A percentile compares a stretch with the other conserved stretches of the same genome.
These are phyloP conservation scores for Mus caroli DNA, from an alignment of 2,797 vertebrate species.

Conservation along the genomic window DNA sequence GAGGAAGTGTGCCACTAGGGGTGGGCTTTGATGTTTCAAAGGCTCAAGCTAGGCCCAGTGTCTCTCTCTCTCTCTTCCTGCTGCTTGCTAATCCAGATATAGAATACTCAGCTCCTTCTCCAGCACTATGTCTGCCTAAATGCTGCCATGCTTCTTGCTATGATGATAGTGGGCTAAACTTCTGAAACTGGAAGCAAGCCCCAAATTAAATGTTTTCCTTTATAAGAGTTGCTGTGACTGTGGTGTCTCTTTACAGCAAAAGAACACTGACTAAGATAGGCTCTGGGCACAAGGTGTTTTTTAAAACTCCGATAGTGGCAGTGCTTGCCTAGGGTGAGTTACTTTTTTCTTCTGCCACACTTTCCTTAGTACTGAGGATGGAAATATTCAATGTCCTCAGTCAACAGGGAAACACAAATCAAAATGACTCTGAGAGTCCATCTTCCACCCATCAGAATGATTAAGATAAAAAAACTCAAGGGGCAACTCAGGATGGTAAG, in stretches of 20 bases:
- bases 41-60: not conserved
- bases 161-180: not conserved
- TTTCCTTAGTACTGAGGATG: slow-evolving; percentile 5
- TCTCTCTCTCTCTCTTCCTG: not conserved
- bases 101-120: not conserved
- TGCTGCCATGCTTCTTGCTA: not conserved
- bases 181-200: not conserved
- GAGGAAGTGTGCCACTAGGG: not conserved
- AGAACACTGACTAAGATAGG: not conserved
- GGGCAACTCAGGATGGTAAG: too few relatives aligned
- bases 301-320: not conserved
- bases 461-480: too few relatives aligned
- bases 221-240: not conserved
- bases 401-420: too few relatives aligned
- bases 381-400: too few relatives aligned
- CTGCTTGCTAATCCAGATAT: not conserved
- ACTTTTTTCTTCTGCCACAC: not conserved
- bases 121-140: not conserved
- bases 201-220: not conserved
- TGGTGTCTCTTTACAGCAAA: not conserved
- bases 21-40: not conserved
- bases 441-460: too few relatives aligned
- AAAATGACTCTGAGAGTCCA: too few relatives aligned
- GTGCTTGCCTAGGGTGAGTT: not conserved
- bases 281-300: not conserved